Base-by-base conservation (phyloP, 2,888 invertebrate genomes). In the Scrobipalpa costella region DNA sequence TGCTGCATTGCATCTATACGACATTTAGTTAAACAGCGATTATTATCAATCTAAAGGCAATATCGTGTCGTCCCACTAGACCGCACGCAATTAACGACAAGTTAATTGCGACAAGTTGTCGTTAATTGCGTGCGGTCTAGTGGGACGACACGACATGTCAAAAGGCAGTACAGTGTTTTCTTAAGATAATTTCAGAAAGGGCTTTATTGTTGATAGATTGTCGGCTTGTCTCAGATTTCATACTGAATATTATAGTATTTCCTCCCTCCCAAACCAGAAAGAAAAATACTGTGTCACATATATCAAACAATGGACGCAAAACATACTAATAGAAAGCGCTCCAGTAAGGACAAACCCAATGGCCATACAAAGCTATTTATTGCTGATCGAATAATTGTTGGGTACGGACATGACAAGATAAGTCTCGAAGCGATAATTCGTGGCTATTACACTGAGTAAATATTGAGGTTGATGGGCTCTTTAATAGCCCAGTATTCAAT, bases 41-140 rank as follows among this genome's bases (percentile, higher is more conserved):
- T 49, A 60, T 60, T 60, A 59, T 49, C 47, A 49, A 60, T 60
- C 47, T 60, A 60, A 60, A 60, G 27, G 60, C 60, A 60, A 60
- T 60, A 60, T 9, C 34, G 2, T 44, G 47, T 60, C 34, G 33
- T 60, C 60, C 60, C 60, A 60, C 47, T n/a, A 49, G 60, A 47
- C 44, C 34, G 21, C 34, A 49, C 47, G 47, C 60, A 60, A 60
- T 60, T 60, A 60, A 60, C 60, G 13, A 21, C 40, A 59, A n/a
- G n/a, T n/a, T n/a, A n/a, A n/a, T n/a, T n/a, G n/a, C n/a, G n/a
- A n/a, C n/a, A n/a, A n/a, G n/a, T n/a, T n/a, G n/a, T n/a, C n/a
- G n/a, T n/a, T n/a, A n/a, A n/a, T n/a, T n/a, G n/a, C n/a, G n/a
- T n/a, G n/a, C n/a, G n/a, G n/a, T n/a, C n/a, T n/a, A n/a, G n/a